Evolutionary conservation across 2,113 vertebrate genomes (phyloP), one percentile per base, ranked within the genome.

Genomic region (Colinus virginianus): DNA sequence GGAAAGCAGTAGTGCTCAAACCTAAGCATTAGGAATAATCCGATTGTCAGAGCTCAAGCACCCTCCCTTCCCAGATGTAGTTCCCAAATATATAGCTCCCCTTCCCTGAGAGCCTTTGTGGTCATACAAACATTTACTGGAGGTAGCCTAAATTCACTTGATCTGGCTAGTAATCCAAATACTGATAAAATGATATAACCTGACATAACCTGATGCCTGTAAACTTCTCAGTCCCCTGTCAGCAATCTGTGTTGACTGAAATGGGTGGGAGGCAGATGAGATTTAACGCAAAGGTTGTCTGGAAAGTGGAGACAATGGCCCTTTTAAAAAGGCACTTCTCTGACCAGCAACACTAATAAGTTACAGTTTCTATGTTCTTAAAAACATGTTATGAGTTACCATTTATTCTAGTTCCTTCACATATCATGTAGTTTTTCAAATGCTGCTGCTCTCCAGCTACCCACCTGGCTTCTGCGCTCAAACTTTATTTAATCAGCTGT

Each of bases 1-100:
- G 18, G 18, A 7, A 64, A 49, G 26, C 1, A 22, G 13, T 0
- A 0, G 14, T 55, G 7, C 26, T 34, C 42, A 34, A 59, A 71
- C 8, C 3, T 21, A 22, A 83, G 14, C 5, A 58, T 8, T 58
- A 19, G 21, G 15, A 22, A 32, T 9, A 71, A 67, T 13, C 13
- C 19, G 6, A 38, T 79, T 78, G 9, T 78, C 40, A 87, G 69
- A 81, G 9, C 3, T 69, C 49, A 67, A 19, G 28, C 30, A 21
- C 26, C 10, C 14, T 68, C 7, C 3, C 8, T 84, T 21, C 17
- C 46, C 4, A 86, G 32, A 26, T 40, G 23, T 1, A 17, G 7
- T 63, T 74, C 12, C 30, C 69, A 59, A 4, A 10, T 38, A 67
- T 11, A 14, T 51, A 51, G 25, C 76, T 0, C 2, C 6, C 22